Conservation (phyloP, 2,113 vertebrate species). For the Cepphus grylle region DNA sequence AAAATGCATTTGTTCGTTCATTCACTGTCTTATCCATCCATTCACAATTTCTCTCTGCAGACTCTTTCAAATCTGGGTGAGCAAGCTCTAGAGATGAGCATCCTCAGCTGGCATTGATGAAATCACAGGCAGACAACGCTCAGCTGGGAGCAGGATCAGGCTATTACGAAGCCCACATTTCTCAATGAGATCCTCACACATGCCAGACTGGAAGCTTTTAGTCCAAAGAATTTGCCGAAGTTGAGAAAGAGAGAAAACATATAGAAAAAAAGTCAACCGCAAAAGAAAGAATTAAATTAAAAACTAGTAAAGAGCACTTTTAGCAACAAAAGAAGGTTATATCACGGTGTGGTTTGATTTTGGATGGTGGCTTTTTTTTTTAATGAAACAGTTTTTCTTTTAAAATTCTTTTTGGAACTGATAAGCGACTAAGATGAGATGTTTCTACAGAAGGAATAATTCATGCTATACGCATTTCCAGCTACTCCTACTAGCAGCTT, state of each 20-base stretch:
- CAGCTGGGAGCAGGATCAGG: background rate
- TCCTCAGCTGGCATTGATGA: background rate
- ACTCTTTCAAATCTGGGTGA: background rate
- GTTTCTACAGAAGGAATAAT: background rate
- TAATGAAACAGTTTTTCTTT: background rate
- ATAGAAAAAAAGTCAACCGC: background rate
- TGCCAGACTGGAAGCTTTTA: background rate
- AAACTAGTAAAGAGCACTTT: background rate
- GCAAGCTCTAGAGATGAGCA: background rate
- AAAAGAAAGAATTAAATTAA: background rate
- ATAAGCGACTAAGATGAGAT: background rate
- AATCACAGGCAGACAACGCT: background rate
- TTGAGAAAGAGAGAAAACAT: background rate
- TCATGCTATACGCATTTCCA: background rate
- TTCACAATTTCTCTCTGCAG: slow-evolving; percentile 22
- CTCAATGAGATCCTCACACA: background rate
- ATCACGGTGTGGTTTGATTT: background rate
- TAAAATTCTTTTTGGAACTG: background rate
- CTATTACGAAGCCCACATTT: background rate
- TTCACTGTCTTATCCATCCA: background rate
- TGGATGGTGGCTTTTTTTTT: background rate
- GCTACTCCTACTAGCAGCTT: background rate
- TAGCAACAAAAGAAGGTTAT: background rate
- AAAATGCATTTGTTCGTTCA: background rate
- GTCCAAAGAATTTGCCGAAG: background rate